Evolutionary conservation across 2,888 invertebrate genomes (phyloP).

Genomic region (Oasisia sp.): DNA sequence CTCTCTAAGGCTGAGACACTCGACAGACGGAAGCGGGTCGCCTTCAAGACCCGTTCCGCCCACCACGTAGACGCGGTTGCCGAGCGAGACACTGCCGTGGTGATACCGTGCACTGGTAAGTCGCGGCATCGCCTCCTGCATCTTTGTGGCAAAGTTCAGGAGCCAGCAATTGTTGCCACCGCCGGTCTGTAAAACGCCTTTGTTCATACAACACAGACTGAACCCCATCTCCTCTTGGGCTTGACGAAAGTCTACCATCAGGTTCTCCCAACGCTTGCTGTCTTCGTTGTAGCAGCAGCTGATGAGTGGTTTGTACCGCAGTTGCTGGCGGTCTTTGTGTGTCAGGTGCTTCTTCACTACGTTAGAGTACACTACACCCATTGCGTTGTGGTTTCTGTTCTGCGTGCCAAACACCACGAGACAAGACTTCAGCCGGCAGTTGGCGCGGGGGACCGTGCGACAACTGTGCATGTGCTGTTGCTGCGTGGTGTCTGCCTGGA

Average conservation of each 20-base stretch:
- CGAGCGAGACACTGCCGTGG: too few species aligned
- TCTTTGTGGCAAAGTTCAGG: too few species aligned
- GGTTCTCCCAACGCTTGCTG: conserved; percentile 33
- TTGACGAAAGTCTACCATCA: conserved; percentile 33
- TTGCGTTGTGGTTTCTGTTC: conserved; percentile 32
- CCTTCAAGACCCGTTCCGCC: conserved; percentile 26
- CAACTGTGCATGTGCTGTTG: conserved; percentile 29
- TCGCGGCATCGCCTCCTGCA: too few species aligned
- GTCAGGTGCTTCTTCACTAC: too few species aligned
- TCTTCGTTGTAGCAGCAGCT: conserved; percentile 36
- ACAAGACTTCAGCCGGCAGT: conserved; percentile 19
- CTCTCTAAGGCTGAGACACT: too few species aligned
- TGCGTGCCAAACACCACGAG: conserved; percentile 37
- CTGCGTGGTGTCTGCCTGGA: conserved; percentile 36
- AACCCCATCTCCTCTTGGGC: conserved; percentile 36
- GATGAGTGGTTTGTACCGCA: too few species aligned
- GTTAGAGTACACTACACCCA: conserved; percentile 26
- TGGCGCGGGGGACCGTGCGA: conserved; percentile 28
- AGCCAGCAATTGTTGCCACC: conserved; percentile 20
- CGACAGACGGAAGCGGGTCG: too few species aligned
- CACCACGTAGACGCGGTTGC: too few species aligned
- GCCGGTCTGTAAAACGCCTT: conserved; percentile 35
- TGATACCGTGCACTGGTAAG: conserved; percentile 32
- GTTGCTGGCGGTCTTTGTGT: too few species aligned
- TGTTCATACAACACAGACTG: conserved; percentile 26